Base-by-base conservation (phyloP, 2,888 invertebrate species). In the Drosophila colorata region DNA sequence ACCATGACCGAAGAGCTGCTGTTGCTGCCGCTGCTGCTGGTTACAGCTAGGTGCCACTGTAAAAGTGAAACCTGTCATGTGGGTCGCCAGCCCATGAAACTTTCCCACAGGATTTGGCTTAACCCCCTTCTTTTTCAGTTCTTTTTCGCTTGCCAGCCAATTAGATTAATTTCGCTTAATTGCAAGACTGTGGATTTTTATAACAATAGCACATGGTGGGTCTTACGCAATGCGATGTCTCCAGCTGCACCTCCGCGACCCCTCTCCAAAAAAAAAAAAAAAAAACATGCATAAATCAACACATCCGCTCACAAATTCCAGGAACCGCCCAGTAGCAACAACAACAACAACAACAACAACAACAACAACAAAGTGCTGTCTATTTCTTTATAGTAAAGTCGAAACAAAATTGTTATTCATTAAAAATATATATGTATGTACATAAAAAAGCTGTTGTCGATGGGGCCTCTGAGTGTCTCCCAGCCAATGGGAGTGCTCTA, bases 301-400 rank as follows among this genome's bases (percentile, higher is more conserved):
- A 84, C 86, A 85, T 86, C 86, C 86, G 86, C 80, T 82, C 44
- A 59, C 69, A 74, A 77, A 73, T 86, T 86, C 87, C 78, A 73
- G 87, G 86, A 86, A 88, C 84, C 88, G 69, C 79, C 88, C 80
- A 71, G 68, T 60, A 65, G 56, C 33, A 55, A 20, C 13, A 60
- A 11, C 49, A 52, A 18, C 28, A 28, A 7, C 44, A 60, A 11
- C 49, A 52, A 18, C 28, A 28, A 7, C 44, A 46, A 31, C 49
- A 65, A 35, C 35, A 56, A 31, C 38, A 70, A 46, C 56, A 51
- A 40, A 44, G 28, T 51, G 23, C 61, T 57, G 69, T 64, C 74
- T 74, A 74, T 75, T 78, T 73, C 59, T 63, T 73, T 69, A 51
- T 43, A 64, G 44, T 40, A 31, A 43, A 65, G 57, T 49, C 46